Base-by-base conservation (phyloP, 2,797 vertebrate species). In the Molossus alvarezi region DNA sequence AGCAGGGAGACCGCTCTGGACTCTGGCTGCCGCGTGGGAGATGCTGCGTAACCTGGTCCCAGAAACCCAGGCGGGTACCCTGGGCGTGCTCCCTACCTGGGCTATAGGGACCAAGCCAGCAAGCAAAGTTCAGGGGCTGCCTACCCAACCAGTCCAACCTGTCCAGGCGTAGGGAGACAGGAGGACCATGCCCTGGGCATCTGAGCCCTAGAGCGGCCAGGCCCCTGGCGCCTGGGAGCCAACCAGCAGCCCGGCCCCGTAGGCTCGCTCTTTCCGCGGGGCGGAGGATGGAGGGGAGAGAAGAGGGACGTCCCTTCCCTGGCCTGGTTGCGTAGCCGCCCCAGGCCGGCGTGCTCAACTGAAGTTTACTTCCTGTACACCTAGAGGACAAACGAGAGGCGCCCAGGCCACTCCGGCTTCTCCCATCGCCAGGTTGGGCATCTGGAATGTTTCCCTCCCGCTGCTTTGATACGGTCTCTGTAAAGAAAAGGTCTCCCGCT, bases 201-300 rank as follows among this genome's bases (percentile, higher is more conserved):
- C 71, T 17, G n/a, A 8, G 41, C 60, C 67, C 12, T 3, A 9
- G 55, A 3, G 9, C 2, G 1, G 13, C 23, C 53, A n/a, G 62
- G 37, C 23, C 55, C 18, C 10, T 0, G 8, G 83, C n/a, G 14
- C 18, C 33, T 8, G 0, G 21, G 45, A 55, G 15, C n/a, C n/a
- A 3, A 4, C 15, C 8, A 1, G 0, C 9, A 29, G n/a, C 12
- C 37, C 1, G 3, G 37, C 11, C 3, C 0, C 0, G 1, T 13
- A 20, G 0, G 5, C 33, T n/a, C 0, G 25, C 69, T 82, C 53
- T 67, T 37, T 27, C 1, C 2, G 48, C 1, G 0, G 10, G 57
- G 12, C 41, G 37, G 57, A 69, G 73, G 48, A 45, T 10, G 27
- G 45, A 48, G 25, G 9, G 2, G 1, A 12, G 2, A 2, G 29